phyloP scores from a whole-genome alignment of 2,113 vertebrate genomes.

The Catharus minimus region DNA sequence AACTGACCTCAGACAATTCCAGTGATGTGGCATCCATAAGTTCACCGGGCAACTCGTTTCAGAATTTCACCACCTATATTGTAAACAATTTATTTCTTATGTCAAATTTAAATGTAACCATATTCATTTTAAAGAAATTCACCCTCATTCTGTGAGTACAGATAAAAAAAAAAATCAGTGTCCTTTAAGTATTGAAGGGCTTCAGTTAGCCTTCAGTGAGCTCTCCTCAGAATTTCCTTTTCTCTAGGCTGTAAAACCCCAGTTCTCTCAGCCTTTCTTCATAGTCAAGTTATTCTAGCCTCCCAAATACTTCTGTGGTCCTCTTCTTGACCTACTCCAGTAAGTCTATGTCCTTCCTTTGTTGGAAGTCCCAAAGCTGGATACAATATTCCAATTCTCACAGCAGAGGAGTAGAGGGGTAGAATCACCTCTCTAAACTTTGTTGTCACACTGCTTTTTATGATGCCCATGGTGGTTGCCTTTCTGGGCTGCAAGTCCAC shows the following conservation, averaged over 20 bases:
- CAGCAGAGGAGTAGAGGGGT: fast-evolving
- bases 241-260: fast-evolving
- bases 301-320: fast-evolving
- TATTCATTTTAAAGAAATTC: neutral
- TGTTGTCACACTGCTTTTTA: neutral
- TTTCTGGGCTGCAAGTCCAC: neutral
- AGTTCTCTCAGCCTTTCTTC: neutral
- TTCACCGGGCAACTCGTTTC: neutral
- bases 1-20: neutral
- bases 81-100: neutral
- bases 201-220: neutral
- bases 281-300: neutral
- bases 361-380: neutral
- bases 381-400: neutral
- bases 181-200: neutral
- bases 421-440: fast-evolving
- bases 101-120: neutral
- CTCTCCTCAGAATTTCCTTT: neutral
- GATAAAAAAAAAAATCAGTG: neutral
- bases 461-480: neutral
- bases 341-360: neutral
- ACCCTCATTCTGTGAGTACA: neutral
- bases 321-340: neutral
- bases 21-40: neutral
- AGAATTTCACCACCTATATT: neutral